Percentiles rank a stretch among this genome's conserved stretches.
phyloP scores from a whole-genome alignment of 2,888 invertebrate species.

The Hydrotaea cyrtoneurina region DNA sequence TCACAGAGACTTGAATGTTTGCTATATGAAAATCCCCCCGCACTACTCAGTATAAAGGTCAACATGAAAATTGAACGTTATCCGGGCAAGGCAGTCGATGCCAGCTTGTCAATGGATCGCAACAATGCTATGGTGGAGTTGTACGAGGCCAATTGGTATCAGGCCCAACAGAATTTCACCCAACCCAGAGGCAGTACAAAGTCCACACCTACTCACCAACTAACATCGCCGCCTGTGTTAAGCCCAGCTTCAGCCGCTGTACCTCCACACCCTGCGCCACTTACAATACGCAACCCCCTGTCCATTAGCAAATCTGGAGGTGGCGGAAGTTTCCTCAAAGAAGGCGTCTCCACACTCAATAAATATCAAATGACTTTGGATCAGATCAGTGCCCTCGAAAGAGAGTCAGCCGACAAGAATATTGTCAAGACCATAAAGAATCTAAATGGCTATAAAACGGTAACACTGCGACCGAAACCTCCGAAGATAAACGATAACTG shows the following conservation, averaged over 20 bases:
- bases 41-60: not conserved
- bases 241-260: not conserved
- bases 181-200: constrained; percentile 48
- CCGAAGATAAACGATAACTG: constrained; percentile 83
- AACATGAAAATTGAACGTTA: constrained; percentile 90
- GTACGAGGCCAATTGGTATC: constrained; percentile 93
- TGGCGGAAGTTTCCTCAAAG: constrained; percentile 74
- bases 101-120: constrained; percentile 86
- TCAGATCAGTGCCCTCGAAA: constrained; percentile 82
- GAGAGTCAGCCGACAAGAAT: constrained; percentile 77
- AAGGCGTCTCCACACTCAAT: constrained; percentile 81
- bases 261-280: not conserved
- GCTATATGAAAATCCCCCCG: not conserved
- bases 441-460: constrained; percentile 84
- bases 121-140: constrained; percentile 88
- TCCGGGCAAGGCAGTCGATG: constrained; percentile 90
- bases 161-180: constrained; percentile 82
- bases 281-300: constrained; percentile 57
- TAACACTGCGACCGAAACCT: constrained; percentile 83
- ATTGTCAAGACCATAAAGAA: constrained; percentile 84
- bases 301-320: constrained; percentile 54
- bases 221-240: constrained; percentile 8
- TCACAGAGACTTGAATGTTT: constrained; percentile 27
- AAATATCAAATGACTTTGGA: constrained; percentile 84
- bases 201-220: constrained; percentile 43